Conservation (phyloP, 1,140 invertebrate genomes). For the Calephelis virginiensis region DNA sequence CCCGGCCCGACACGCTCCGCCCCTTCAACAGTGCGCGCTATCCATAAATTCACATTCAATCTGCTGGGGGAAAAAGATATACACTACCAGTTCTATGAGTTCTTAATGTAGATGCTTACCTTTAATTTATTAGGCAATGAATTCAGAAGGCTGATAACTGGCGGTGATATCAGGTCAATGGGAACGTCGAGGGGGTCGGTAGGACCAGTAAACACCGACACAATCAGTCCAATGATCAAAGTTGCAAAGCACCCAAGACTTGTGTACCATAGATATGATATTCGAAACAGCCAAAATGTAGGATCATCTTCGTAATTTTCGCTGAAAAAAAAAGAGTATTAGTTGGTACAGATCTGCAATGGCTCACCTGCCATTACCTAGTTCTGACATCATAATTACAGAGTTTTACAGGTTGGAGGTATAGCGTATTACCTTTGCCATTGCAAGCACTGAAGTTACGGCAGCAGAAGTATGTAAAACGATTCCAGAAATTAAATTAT, state of each 20-base stretch:
- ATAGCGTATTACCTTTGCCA: too few relatives aligned
- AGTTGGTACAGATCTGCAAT: background rate
- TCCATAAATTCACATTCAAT: too few relatives aligned
- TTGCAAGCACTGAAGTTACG: too few relatives aligned
- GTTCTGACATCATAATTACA: too few relatives aligned
- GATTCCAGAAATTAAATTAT: too few relatives aligned
- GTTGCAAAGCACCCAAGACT: slow-evolving; percentile 86
- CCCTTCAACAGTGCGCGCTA: too few relatives aligned
- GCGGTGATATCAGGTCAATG: slow-evolving; percentile 69
- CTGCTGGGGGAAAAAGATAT: too few relatives aligned
- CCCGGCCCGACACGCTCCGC: too few relatives aligned
- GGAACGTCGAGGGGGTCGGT: slow-evolving; percentile 75
- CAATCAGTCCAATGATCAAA: slow-evolving; percentile 83
- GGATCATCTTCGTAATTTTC: slow-evolving; percentile 49
- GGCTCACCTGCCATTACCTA: too few relatives aligned
- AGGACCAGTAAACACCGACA: slow-evolving; percentile 83
- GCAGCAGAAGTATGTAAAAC: too few relatives aligned
- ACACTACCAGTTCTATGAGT: too few relatives aligned
- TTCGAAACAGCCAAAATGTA: slow-evolving; percentile 80
- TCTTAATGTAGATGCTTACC: slow-evolving; percentile 37
- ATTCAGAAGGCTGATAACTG: slow-evolving; percentile 59
- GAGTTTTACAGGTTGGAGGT: too few relatives aligned
- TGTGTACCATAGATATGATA: slow-evolving; percentile 86
- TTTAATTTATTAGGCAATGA: slow-evolving; percentile 60
- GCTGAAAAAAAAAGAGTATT: slow-evolving; percentile 30